Evolutionary conservation across 2,797 vertebrate species (phyloP), one percentile per base, ranked within the genome.

Genomic region (Distichodus sexfasciatus): DNA sequence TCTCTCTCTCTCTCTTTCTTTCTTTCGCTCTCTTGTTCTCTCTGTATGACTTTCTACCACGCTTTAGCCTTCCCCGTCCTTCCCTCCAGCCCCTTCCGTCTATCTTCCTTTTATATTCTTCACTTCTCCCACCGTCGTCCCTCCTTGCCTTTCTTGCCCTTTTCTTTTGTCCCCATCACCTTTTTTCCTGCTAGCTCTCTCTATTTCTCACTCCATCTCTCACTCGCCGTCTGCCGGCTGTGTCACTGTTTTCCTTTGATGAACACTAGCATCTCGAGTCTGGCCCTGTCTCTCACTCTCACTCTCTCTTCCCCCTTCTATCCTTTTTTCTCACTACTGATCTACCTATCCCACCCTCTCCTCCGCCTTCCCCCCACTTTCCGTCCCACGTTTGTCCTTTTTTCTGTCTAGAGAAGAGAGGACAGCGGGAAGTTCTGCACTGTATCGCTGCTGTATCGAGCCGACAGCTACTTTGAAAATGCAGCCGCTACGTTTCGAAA

Each of bases 181-280:
- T 21, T 17, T 29, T 31, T 17, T 38, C 36, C n/a, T 29, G 7
- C 51, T 8, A n/a, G 26, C 35, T 53, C 35, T 46, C 58, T 48
- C 35, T 38, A 40, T 48, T 10, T 60, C n/a, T 29, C 66, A 57
- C 29, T 29, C 33, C 57, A 26, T 43, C 14, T n/a, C 36, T 46
- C 28, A 4, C 17, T 26, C 33, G 46, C 41, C 33, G 12, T 44
- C 43, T 43, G 50, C 41, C 63, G 58, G 65, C 65, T 63, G 65
- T 74, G 59, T 69, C 72, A 74, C 58, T 60, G 53, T 43, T 69
- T 36, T 36, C 65, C 69, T 58, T 58, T 64, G 40, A 64, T 65
- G 40, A 50, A 35, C 50, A n/a, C n/a, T n/a, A 64, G 33, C 53
- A 68, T 67, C 69, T 70, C 73, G 54, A 62, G 41, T 72, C 47